phyloP scores from a whole-genome alignment of 2,113 vertebrate genomes.

The Pygoscelis antarcticus region DNA sequence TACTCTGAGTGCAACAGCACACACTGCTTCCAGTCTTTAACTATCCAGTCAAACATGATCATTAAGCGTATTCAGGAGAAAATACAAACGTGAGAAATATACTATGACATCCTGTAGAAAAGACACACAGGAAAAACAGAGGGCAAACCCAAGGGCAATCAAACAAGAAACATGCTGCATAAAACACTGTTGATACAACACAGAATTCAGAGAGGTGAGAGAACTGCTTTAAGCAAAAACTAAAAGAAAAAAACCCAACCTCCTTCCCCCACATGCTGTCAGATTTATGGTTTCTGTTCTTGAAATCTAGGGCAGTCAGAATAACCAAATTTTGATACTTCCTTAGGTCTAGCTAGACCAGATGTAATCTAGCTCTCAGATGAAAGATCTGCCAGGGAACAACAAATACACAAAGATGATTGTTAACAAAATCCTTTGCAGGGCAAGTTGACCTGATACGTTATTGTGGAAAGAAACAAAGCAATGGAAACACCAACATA shows the following conservation, averaged over 20 bases:
- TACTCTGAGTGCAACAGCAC: slow-evolving; percentile 5
- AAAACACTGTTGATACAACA: neutral
- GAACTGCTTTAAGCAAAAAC: neutral
- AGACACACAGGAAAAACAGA: neutral
- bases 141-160: neutral
- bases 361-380: neutral
- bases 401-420: neutral
- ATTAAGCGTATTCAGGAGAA: neutral
- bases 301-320: slow-evolving; percentile 17
- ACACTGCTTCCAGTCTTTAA: neutral
- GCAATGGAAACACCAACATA: neutral
- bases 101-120: neutral
- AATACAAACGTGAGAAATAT: neutral
- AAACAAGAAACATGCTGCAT: neutral
- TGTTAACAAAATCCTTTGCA: slow-evolving; percentile 15
- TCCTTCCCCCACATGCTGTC: neutral
- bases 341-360: neutral
- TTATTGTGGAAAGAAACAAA: slow-evolving; percentile 27
- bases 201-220: neutral
- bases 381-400: slow-evolving; percentile 16
- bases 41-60: neutral
- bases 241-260: neutral
- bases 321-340: neutral
- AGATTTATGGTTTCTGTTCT: neutral
- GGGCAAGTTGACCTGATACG: neutral